Evolutionary conservation across 1,140 invertebrate species (phyloP).

Genomic region (Drosophila pallidifrons): DNA sequence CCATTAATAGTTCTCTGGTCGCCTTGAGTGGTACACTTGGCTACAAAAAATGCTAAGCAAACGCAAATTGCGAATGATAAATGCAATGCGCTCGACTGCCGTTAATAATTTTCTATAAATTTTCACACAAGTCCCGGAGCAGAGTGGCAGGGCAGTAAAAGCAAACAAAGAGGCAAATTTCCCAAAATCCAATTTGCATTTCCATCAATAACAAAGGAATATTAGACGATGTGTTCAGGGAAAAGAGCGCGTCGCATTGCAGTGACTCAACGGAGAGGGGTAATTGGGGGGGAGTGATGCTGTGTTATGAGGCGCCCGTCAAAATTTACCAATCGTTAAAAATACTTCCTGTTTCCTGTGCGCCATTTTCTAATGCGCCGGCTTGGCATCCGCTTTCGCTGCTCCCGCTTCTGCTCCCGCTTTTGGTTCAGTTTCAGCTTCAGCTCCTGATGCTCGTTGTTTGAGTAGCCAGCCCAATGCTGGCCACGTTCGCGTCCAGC

Average conservation of each 20-base stretch:
- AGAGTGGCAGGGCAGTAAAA: conserved; percentile 35
- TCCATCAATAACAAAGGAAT: conserved; percentile 82
- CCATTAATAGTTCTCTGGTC: background rate
- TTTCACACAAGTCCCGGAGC: conserved; percentile 40
- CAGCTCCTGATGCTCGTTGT: conserved; percentile 23
- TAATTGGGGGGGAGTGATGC: background rate
- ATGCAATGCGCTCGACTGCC: conserved; percentile 66
- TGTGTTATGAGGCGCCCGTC: conserved; percentile 54
- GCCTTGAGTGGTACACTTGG: background rate
- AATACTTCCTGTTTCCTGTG: conserved; percentile 81
- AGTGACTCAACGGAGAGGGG: background rate
- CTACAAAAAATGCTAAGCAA: conserved; percentile 44
- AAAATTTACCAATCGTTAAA: conserved; percentile 83
- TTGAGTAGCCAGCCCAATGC: conserved; percentile 70
- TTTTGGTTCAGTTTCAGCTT: background rate
- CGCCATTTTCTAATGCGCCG: conserved; percentile 76
- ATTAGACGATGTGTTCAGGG: conserved; percentile 62
- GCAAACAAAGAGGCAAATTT: conserved; percentile 73
- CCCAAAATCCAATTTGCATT: conserved; percentile 79
- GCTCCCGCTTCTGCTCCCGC: background rate
- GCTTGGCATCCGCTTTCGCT: conserved; percentile 53
- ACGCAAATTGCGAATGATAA: conserved; percentile 62
- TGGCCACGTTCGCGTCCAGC: conserved; percentile 69
- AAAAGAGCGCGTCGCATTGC: conserved; percentile 20
- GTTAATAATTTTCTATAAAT: conserved; percentile 73